phyloP scores from a whole-genome alignment of 2,113 vertebrate species.

The Rhizomys pruinosus region DNA sequence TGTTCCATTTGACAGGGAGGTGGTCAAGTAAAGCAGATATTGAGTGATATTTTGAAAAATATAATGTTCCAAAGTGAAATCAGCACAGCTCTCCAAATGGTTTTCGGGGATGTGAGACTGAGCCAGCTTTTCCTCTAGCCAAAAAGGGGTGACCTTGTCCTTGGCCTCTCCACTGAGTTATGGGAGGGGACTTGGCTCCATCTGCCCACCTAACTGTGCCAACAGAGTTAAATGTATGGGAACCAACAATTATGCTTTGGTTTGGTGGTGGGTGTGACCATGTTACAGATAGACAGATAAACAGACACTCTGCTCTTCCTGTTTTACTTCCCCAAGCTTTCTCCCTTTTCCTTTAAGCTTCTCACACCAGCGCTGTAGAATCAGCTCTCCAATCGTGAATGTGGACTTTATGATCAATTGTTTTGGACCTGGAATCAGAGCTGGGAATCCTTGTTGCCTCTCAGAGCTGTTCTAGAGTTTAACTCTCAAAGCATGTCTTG shows the following conservation, averaged over 20 bases:
- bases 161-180: not conserved
- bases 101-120: no score
- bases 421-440: not conserved
- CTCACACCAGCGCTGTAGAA: not conserved
- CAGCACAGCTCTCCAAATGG: not conserved
- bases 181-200: not conserved
- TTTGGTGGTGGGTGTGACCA: not conserved
- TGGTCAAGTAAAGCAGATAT: not conserved
- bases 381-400: not conserved
- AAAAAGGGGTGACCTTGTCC: not conserved
- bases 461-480: constrained; percentile 20
- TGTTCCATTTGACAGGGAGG: not conserved
- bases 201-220: not conserved
- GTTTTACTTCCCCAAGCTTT: not conserved
- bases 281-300: not conserved
- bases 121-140: not conserved
- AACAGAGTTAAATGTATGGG: no score
- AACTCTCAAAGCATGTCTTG: not conserved
- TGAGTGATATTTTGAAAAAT: not conserved
- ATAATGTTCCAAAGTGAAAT: not conserved
- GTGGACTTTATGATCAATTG: fast-evolving
- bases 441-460: not conserved
- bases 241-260: not conserved
- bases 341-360: not conserved
- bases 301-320: not conserved